These are phyloP conservation scores for Microtus oregoni DNA, from an alignment of 2,113 vertebrate species.

Conservation along the genomic window DNA sequence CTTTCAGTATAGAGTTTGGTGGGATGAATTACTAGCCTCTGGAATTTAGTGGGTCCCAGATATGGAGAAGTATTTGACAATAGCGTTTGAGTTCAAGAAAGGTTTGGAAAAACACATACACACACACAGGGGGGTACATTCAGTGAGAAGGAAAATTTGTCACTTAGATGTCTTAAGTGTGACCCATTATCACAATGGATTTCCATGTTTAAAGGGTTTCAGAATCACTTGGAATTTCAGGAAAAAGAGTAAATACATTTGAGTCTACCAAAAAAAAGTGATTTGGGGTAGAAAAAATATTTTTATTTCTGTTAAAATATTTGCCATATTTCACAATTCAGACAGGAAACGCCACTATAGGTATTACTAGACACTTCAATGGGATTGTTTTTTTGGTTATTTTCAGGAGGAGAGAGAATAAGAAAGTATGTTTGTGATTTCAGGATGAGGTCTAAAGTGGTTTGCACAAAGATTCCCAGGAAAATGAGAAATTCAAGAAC, in stretches of 20 bases:
- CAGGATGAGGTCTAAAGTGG: not conserved
- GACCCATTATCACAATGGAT: not conserved
- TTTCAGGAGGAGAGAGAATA: constrained; percentile 15
- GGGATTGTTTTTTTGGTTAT: not conserved
- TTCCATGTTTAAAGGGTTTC: constrained; percentile 3
- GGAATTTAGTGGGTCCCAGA: not conserved
- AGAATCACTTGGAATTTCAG: not conserved
- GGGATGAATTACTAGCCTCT: not conserved
- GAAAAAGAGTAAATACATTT: not conserved
- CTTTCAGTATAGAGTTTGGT: not conserved
- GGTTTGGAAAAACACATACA: not conserved
- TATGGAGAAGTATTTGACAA: constrained; percentile 8
- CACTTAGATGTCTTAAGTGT: not conserved
- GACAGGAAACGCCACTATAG: constrained; percentile 16
- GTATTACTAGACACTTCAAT: not conserved
- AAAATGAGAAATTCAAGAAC: not conserved
- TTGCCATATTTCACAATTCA: not conserved
- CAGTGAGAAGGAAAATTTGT: not conserved
- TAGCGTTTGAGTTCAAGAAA: not conserved
- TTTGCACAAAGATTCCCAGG: not conserved
- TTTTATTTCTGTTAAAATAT: constrained; percentile 17
- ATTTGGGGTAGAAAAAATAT: not conserved
- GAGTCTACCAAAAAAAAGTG: constrained; percentile 10
- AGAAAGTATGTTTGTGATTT: not conserved
- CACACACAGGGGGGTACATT: not conserved